phyloP scores from a whole-genome alignment of 2,113 vertebrate species.

The Odocoileus hemionus region DNA sequence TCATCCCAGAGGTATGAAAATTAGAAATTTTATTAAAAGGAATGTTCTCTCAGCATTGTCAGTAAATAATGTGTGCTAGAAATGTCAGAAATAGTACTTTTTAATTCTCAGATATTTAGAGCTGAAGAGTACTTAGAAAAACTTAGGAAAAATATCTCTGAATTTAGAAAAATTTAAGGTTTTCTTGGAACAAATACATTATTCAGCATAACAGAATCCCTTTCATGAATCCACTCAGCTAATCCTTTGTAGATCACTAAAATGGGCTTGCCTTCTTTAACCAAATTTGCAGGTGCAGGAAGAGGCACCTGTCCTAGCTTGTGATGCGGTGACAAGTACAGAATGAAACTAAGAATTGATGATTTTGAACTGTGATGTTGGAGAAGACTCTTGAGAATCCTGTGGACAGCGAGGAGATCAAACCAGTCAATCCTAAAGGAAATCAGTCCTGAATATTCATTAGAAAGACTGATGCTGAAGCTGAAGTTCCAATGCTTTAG shows the following conservation, averaged over 20 bases:
- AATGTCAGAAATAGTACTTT: slow-evolving; percentile 28
- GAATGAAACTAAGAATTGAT: background rate
- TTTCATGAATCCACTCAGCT: background rate
- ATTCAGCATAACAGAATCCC: background rate
- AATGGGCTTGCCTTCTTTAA: background rate
- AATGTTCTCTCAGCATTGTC: slow-evolving; percentile 27
- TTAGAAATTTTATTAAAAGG: slow-evolving; percentile 24
- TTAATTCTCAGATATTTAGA: slow-evolving; percentile 44
- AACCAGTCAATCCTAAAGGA: background rate
- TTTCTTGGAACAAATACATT: background rate
- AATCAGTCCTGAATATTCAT: background rate
- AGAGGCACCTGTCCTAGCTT: background rate
- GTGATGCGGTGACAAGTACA: background rate
- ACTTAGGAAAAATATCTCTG: background rate
- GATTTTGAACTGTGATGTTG: background rate
- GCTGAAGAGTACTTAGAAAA: slow-evolving; percentile 3
- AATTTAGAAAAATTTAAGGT: background rate
- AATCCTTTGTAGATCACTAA: background rate
- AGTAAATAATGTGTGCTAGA: slow-evolving; percentile 16
- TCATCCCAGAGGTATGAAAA: slow-evolving; percentile 16
- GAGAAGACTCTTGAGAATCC: background rate
- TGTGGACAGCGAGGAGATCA: background rate
- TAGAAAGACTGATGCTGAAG: background rate
- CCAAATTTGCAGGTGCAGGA: background rate
- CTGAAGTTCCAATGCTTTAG: background rate